Percentiles rank a stretch among this genome's conserved stretches.
phyloP scores from a whole-genome alignment of 1,140 invertebrate species.

The Pseudomyrmex dendroicus region DNA sequence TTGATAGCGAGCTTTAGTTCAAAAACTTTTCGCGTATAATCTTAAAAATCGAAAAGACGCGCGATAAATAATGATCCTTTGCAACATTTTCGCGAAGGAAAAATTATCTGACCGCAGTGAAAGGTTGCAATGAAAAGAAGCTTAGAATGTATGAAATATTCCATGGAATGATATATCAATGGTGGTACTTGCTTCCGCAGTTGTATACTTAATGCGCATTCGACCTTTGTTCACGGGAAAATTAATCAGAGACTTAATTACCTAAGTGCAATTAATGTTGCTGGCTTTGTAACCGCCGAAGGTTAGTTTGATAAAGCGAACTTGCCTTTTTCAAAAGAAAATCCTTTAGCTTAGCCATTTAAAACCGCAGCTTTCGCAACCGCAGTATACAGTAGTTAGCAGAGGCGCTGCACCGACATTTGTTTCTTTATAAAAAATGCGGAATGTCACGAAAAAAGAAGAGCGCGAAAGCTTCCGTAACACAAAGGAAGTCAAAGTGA shows the following conservation, averaged over 20 bases:
- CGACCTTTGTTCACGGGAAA: slow-evolving; percentile 17
- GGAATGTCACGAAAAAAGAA: not conserved
- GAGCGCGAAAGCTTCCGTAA: not conserved
- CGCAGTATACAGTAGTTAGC: not conserved
- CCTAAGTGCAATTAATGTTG: slow-evolving; percentile 33
- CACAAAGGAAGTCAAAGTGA: not conserved
- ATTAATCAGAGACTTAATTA: slow-evolving; percentile 51
- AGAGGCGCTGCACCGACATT: not conserved
- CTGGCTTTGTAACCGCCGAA: slow-evolving; percentile 14
- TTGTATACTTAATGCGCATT: slow-evolving; percentile 34
- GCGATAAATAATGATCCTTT: slow-evolving; percentile 40
- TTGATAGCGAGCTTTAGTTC: slow-evolving; percentile 13
- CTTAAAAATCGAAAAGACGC: slow-evolving; percentile 14
- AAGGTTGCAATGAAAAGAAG: not conserved
- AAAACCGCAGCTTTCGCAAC: slow-evolving; percentile 7
- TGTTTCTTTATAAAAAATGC: slow-evolving; percentile 8
- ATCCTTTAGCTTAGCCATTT: slow-evolving; percentile 21
- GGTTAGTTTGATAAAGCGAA: slow-evolving; percentile 34
- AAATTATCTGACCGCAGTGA: slow-evolving; percentile 25
- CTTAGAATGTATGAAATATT: slow-evolving; percentile 5
- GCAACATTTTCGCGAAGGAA: slow-evolving; percentile 27
- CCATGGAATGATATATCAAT: slow-evolving; percentile 12
- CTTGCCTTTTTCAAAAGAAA: slow-evolving; percentile 28
- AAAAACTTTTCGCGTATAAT: slow-evolving; percentile 8
- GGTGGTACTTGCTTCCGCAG: not conserved